Evolutionary conservation across 1,140 invertebrate genomes (phyloP), one percentile per base, ranked within the genome.

Genomic region (Drosophila nigrodunni): DNA sequence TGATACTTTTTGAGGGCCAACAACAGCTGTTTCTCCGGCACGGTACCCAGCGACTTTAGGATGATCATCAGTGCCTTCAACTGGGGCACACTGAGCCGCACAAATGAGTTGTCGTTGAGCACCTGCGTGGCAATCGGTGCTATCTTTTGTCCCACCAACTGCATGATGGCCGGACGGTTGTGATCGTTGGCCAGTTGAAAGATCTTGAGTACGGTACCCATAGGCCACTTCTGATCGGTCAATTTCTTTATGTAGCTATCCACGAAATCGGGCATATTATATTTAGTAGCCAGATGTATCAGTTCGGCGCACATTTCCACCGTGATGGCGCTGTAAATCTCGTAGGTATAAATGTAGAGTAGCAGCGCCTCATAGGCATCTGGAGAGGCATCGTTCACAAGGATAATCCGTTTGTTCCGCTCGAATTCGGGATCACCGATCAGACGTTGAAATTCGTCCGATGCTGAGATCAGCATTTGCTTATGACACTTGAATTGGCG

Each of bases 271-370:
- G 70, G 21, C 64, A 76, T 75, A 4, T 76, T 57, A 25, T 78
- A 82, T 13, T 55, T 65, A 25, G n/a, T 52, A 6, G 79, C 72
- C 49, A 82, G 50, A 8, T 54, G 52, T 8, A 82, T 44, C 0
- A 83, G 52, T 30, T 82, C 79, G 0, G 39, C 15, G 30, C 60
- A 82, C 68, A 83, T 76, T 2, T 82, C 79, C 3, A 83, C 41
- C 11, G 39, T 64, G 6, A 77, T 69, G 1, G 61, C 60, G 34
- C 71, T 69, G 49, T 74, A 77, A 2, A 83, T 71, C 65, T 88
- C 82, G 54, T 86, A 82, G 13, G 82, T 87, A 47, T 88, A 88
- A 18, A 87, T 73, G 18, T 87, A 88, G 1, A 80, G 62, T 21
- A 88, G 58, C 10, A 88, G 15, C 0, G 72, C 64, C 11, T 87